A percentile compares a stretch with the other conserved stretches of the same genome.
Evolutionary conservation across 2,888 invertebrate genomes (phyloP).

Genomic region (Dichetophora obliterata): DNA sequence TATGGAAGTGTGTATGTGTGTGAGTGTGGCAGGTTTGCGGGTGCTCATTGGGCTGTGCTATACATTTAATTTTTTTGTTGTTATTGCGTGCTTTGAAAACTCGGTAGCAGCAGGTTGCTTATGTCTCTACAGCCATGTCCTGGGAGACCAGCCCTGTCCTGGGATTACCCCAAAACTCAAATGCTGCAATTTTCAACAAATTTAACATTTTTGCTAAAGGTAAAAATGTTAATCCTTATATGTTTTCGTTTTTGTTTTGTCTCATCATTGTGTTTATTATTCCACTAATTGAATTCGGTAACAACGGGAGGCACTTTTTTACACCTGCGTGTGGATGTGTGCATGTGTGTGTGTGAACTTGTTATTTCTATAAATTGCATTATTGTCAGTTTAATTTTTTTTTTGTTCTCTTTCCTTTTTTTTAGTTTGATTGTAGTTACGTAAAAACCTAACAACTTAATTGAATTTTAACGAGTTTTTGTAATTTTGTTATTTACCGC

Average conservation of each 20-base stretch:
- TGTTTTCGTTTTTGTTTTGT: not conserved
- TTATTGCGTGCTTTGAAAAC: no score
- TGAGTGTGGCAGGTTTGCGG: no score
- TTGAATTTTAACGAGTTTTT: conserved; percentile 29
- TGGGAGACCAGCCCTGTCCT: no score
- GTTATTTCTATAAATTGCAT: not conserved
- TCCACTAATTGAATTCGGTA: not conserved
- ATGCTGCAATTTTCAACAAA: no score
- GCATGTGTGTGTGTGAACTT: not conserved
- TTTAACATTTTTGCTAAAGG: no score
- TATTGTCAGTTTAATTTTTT: conserved; percentile 5
- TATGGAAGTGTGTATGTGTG: not conserved
- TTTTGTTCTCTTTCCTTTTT: not conserved
- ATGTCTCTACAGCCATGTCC: no score
- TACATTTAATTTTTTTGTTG: no score
- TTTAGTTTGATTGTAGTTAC: not conserved
- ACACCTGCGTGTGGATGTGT: not conserved
- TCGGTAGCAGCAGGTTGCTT: no score
- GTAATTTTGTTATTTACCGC: not conserved
- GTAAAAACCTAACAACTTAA: conserved; percentile 1
- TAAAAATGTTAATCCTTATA: no score
- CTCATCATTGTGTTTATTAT: not conserved
- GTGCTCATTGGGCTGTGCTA: no score
- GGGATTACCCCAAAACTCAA: no score
- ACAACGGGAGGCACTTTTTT: not conserved